Conservation (phyloP, 30 jellyfish, hydroid and myxozoan genomes). For the Chrysaora quinquecirrha region DNA sequence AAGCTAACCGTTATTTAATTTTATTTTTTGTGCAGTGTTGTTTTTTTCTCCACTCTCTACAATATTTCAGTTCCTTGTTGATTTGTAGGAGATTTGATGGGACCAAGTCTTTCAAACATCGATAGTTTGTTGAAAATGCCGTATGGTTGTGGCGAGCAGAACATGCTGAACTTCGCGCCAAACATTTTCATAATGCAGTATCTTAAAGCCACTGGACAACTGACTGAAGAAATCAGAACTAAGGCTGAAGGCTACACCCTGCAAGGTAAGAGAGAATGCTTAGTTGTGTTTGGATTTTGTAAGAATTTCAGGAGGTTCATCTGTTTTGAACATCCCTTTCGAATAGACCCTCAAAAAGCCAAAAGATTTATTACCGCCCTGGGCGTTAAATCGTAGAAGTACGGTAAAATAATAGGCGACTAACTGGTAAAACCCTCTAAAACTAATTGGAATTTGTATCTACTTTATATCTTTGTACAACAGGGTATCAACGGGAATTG, state of each 20-base stretch:
- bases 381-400: too few species aligned
- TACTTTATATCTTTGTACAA: too few species aligned
- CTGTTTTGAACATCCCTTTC: too few species aligned
- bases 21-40: too few species aligned
- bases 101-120: slow-evolving; percentile 82
- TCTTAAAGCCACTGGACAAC: slow-evolving; percentile 72
- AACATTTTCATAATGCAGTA: slow-evolving; percentile 84
- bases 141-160: slow-evolving; percentile 95
- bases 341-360: too few species aligned
- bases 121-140: slow-evolving; percentile 90
- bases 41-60: too few species aligned
- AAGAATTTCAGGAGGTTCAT: background rate
- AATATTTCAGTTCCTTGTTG: too few species aligned
- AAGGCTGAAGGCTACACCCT: slow-evolving; percentile 75
- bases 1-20: too few species aligned
- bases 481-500: slow-evolving; percentile 89
- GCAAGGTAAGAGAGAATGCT: slow-evolving; percentile 59
- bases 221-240: slow-evolving; percentile 50
- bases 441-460: too few species aligned
- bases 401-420: too few species aligned
- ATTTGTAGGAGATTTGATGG: slow-evolving; percentile 96
- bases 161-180: slow-evolving; percentile 94
- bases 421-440: too few species aligned
- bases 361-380: too few species aligned
- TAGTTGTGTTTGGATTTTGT: background rate